These are phyloP conservation scores for Metallyticus violacea DNA, from an alignment of 2,888 invertebrate species.

Conservation along the genomic window DNA sequence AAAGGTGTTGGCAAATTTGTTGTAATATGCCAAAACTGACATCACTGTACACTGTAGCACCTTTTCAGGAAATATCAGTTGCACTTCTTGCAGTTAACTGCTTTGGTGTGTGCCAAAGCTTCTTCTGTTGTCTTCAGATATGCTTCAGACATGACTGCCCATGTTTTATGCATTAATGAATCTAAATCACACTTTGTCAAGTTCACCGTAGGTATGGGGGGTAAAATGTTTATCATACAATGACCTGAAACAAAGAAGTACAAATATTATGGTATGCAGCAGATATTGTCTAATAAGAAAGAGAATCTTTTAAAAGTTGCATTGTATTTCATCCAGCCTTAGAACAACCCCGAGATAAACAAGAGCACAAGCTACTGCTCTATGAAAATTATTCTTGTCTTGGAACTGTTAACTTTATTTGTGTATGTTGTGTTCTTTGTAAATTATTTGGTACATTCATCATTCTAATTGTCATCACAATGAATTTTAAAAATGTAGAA, in stretches of 20 bases:
- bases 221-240: slow-evolving; percentile 38
- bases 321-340: too few species aligned
- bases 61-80: not conserved
- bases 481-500: too few species aligned
- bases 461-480: too few species aligned
- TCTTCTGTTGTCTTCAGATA: slow-evolving; percentile 32
- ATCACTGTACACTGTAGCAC: not conserved
- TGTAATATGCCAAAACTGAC: not conserved
- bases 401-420: too few species aligned
- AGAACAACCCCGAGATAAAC: too few species aligned
- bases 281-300: too few species aligned
- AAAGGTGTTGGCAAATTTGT: not conserved
- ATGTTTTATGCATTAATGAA: slow-evolving; percentile 38
- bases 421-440: too few species aligned
- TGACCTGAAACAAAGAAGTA: slow-evolving; percentile 34
- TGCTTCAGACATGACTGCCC: slow-evolving; percentile 40
- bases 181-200: slow-evolving; percentile 34
- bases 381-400: too few species aligned
- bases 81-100: slow-evolving; percentile 9
- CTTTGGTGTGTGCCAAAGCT: not conserved
- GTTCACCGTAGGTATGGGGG: slow-evolving; percentile 37
- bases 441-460: too few species aligned
- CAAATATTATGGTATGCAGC: too few species aligned
- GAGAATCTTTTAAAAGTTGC: too few species aligned
- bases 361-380: too few species aligned